These are phyloP conservation scores for Argya squamiceps DNA, from an alignment of 2,797 vertebrate species.

Conservation along the genomic window DNA sequence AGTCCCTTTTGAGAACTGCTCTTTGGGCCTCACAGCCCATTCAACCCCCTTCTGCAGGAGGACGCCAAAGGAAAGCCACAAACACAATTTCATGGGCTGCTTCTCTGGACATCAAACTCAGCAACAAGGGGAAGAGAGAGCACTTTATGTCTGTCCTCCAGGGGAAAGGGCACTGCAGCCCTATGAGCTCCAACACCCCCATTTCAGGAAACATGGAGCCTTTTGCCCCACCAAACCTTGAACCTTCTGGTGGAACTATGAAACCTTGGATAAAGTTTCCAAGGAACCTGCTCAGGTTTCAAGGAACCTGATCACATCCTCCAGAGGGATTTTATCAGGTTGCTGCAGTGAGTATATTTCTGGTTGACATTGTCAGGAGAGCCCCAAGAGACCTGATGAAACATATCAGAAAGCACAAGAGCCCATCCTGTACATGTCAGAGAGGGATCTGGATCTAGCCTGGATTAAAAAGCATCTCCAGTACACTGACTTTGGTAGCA, in stretches of 20 bases:
- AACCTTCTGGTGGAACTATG: not conserved
- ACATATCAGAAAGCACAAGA: not conserved
- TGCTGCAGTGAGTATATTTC: not conserved
- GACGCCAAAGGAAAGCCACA: not conserved
- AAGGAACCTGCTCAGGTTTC: not conserved
- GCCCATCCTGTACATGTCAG: not conserved
- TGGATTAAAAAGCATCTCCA: not conserved
- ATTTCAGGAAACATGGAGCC: not conserved
- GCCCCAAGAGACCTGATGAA: not conserved
- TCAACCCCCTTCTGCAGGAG: not conserved
- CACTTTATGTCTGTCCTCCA: not conserved
- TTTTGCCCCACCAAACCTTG: not conserved
- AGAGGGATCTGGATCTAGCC: not conserved
- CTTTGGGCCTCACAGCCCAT: not conserved
- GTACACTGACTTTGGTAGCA: not conserved
- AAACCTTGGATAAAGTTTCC: not conserved
- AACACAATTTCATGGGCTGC: not conserved
- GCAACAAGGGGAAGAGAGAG: not conserved
- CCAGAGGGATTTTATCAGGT: not conserved
- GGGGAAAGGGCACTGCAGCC: not conserved
- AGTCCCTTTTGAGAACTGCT: not conserved
- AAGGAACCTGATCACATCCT: not conserved
- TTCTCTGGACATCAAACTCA: not conserved
- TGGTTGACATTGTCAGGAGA: not conserved
- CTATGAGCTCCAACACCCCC: rapidly evolving